Percentiles rank a stretch among this genome's conserved stretches.
phyloP scores from a whole-genome alignment of 2,113 vertebrate species.

The Propithecus coquereli region DNA sequence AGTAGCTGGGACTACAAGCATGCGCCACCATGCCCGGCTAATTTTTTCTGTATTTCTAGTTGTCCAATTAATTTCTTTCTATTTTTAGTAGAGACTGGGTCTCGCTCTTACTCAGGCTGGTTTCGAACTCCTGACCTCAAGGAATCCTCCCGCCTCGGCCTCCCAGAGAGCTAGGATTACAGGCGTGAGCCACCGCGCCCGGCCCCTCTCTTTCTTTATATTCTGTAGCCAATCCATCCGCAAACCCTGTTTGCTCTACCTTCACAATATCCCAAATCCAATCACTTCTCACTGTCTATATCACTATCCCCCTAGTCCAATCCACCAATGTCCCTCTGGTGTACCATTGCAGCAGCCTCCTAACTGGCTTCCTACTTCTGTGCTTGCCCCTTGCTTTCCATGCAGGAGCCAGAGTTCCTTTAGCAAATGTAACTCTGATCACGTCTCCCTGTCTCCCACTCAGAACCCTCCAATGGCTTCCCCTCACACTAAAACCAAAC shows the following conservation, averaged over 20 bases:
- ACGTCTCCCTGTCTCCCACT: not conserved
- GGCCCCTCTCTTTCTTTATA: conserved; percentile 1
- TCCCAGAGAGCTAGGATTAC: no score
- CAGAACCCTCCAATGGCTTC: not conserved
- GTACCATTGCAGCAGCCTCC: not conserved
- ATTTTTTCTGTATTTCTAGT: no score
- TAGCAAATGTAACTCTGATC: not conserved
- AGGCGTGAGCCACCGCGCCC: no score
- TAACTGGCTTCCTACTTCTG: not conserved
- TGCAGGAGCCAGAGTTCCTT: not conserved
- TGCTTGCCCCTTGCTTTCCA: not conserved
- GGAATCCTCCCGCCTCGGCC: no score
- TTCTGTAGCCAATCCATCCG: not conserved
- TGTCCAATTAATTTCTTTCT: no score
- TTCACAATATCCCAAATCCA: not conserved
- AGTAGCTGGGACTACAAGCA: no score
- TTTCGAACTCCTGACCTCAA: no score
- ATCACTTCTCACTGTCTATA: not conserved
- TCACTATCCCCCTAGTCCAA: not conserved
- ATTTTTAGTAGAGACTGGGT: no score
- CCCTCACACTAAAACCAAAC: not conserved
- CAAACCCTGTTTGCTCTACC: not conserved
- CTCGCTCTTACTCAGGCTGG: no score
- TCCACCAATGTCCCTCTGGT: not conserved
- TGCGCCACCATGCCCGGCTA: no score